These are phyloP conservation scores for Agrochola circellaris DNA, from an alignment of 2,888 invertebrate genomes.

Conservation along the genomic window DNA sequence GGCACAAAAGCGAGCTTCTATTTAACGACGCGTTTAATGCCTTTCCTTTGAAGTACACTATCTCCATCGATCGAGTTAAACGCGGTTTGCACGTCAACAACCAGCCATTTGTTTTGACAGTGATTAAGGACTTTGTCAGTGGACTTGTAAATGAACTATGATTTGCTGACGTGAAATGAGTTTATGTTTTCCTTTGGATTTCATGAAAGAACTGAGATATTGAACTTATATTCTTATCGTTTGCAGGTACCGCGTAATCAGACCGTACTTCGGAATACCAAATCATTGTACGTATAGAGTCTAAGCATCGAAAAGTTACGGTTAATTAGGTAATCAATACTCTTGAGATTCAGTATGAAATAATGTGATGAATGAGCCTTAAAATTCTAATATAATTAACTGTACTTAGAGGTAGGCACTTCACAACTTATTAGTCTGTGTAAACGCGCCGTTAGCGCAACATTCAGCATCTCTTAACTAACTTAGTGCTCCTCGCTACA, in stretches of 20 bases:
- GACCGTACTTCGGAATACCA: neutral
- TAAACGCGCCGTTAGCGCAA: conserved; percentile 25
- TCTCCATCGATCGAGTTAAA: conserved; percentile 54
- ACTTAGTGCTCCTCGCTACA: conserved; percentile 66
- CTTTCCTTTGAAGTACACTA: conserved; percentile 71
- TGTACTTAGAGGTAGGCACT: too few species aligned
- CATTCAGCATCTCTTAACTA: conserved; percentile 44
- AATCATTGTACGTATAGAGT: neutral
- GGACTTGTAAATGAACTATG: conserved; percentile 39
- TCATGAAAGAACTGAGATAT: neutral
- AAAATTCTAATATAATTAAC: too few species aligned
- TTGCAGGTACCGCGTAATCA: neutral
- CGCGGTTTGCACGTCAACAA: conserved; percentile 41
- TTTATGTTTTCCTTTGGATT: conserved; percentile 15
- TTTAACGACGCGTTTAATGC: conserved; percentile 71
- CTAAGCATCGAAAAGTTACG: neutral
- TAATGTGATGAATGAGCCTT: neutral
- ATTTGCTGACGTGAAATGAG: conserved; percentile 30
- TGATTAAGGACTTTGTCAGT: conserved; percentile 38
- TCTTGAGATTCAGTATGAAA: neutral
- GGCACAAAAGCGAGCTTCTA: conserved; percentile 62
- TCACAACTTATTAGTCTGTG: neutral
- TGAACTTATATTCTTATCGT: neutral
- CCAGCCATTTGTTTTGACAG: conserved; percentile 53
- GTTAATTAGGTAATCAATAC: neutral